A percentile compares a stretch with the other conserved stretches of the same genome.
These are phyloP conservation scores for Theretra japonica DNA, from an alignment of 2,888 invertebrate genomes.

Conservation along the genomic window DNA sequence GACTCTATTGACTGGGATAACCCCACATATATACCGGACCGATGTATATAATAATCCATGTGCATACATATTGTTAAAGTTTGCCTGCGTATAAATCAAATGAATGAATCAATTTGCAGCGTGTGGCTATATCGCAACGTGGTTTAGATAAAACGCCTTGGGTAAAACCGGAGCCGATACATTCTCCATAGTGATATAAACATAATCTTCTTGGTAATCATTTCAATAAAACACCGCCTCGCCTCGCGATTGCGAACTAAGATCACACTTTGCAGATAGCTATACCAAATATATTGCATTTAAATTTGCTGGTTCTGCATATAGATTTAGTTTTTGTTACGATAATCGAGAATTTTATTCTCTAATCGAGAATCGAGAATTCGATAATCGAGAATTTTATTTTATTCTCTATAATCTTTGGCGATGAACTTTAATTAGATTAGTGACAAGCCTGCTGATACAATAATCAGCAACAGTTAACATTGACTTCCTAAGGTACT, in stretches of 20 bases:
- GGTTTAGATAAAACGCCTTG: constrained; percentile 32
- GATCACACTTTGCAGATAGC: background rate
- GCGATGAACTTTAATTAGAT: too few relatives aligned
- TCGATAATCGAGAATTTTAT: too few relatives aligned
- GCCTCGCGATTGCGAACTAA: background rate
- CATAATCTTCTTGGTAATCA: constrained; percentile 19
- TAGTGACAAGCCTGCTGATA: too few relatives aligned
- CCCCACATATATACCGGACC: too few relatives aligned
- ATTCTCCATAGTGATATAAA: constrained; percentile 16
- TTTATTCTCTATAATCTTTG: too few relatives aligned
- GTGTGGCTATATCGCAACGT: constrained; percentile 17
- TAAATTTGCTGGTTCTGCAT: background rate
- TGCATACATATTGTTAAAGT: background rate
- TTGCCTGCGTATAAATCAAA: background rate
- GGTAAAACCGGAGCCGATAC: constrained; percentile 33
- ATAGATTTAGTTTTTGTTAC: too few relatives aligned
- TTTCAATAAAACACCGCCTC: constrained; percentile 18
- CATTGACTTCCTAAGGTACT: too few relatives aligned
- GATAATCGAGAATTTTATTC: too few relatives aligned
- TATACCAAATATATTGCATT: background rate
- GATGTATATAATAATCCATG: background rate
- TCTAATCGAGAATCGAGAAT: too few relatives aligned
- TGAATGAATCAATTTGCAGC: constrained; percentile 10
- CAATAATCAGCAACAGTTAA: too few relatives aligned
- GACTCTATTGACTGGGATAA: too few relatives aligned